Conservation (phyloP, 2,113 vertebrate species). For the Myrmophylax atrothorax region DNA sequence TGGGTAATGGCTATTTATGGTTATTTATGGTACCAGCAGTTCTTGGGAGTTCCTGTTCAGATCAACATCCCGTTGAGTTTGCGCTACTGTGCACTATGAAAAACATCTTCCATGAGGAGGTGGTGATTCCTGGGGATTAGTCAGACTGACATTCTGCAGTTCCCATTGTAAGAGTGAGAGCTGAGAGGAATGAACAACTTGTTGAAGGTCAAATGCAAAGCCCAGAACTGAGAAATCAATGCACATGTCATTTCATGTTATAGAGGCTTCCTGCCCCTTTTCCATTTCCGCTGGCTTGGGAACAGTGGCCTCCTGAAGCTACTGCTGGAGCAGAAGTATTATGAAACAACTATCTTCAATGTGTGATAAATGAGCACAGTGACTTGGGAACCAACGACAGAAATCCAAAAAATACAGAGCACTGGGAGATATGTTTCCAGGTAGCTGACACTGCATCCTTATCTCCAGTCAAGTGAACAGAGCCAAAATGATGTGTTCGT, state of each 20-base stretch:
- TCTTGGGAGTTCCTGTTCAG: background rate
- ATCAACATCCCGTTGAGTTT: background rate
- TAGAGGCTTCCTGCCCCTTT: background rate
- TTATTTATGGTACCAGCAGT: background rate
- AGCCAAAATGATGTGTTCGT: background rate
- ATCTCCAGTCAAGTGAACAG: background rate
- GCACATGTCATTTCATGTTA: background rate
- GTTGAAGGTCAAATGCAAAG: constrained; percentile 36
- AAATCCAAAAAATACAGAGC: background rate
- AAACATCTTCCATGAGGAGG: background rate
- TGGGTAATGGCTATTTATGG: background rate
- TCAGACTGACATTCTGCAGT: background rate
- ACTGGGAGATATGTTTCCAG: background rate
- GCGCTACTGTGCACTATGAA: background rate
- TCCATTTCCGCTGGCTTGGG: background rate
- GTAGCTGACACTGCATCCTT: constrained; percentile 2
- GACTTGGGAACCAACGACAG: background rate
- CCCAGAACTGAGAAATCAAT: background rate
- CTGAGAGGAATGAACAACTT: background rate
- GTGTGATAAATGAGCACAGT: constrained; percentile 21
- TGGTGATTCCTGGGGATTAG: constrained; percentile 3
- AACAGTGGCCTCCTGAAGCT: background rate
- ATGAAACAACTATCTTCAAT: background rate
- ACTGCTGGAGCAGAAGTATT: background rate
- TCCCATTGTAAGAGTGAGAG: background rate